Conservation (phyloP, 2,797 vertebrate genomes). For the Cossypha dichroa region DNA sequence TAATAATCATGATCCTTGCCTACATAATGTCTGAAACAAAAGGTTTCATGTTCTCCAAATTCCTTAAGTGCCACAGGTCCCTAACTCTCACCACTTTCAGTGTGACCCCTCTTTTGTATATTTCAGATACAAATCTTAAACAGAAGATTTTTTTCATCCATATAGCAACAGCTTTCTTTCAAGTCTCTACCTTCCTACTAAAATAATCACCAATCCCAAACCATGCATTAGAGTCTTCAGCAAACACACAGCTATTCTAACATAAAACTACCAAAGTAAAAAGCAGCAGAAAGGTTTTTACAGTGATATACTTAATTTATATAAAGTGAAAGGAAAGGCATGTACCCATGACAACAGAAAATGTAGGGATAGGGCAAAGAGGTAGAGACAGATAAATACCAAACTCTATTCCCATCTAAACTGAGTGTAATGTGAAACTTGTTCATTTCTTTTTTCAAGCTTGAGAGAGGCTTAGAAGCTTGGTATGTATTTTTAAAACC, state of each 20-base stretch:
- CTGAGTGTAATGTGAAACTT: background rate
- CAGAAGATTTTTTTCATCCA: background rate
- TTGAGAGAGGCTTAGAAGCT: background rate
- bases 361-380: background rate
- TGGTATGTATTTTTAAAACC: background rate
- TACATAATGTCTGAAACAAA: background rate
- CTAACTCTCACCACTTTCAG: background rate
- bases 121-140: background rate
- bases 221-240: background rate
- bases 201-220: background rate
- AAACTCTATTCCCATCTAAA: background rate
- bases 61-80: background rate
- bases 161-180: background rate
- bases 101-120: background rate
- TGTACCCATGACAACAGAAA: background rate
- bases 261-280: background rate
- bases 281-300: background rate
- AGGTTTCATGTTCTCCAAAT: background rate
- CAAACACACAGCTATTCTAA: background rate
- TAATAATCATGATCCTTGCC: background rate
- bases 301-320: background rate
- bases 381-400: background rate
- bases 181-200: background rate
- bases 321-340: background rate
- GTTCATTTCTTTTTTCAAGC: background rate